Conservation (phyloP, 2,113 vertebrate species). For the Microtus montanus region DNA sequence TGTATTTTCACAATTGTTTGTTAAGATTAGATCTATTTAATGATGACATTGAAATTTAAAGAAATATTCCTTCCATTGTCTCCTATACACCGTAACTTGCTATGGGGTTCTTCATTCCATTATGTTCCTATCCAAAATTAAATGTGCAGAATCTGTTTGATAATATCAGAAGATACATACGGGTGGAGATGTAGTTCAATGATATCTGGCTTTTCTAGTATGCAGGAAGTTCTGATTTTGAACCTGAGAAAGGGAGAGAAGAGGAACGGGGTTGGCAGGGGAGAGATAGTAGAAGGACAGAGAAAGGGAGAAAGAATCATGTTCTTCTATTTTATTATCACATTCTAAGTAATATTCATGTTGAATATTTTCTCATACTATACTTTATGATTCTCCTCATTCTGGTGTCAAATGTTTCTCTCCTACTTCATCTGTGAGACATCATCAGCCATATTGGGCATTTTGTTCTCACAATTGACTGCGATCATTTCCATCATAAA, state of each 20-base stretch:
- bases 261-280: too few relatives aligned
- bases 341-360: too few relatives aligned
- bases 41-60: background rate
- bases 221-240: background rate
- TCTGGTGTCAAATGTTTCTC: background rate
- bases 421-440: background rate
- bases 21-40: background rate
- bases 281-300: too few relatives aligned
- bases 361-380: background rate
- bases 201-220: background rate
- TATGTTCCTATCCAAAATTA: too few relatives aligned
- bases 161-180: too few relatives aligned
- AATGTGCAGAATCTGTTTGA: too few relatives aligned
- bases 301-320: too few relatives aligned
- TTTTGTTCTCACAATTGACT: background rate
- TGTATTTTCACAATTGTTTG: background rate
- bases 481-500: background rate
- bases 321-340: too few relatives aligned
- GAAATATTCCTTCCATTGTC: background rate
- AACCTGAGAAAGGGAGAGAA: background rate
- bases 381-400: rapidly evolving
- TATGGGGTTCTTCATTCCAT: too few relatives aligned
- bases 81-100: background rate
- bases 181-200: background rate
- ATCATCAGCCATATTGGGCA: background rate